A percentile compares a stretch with the other conserved stretches of the same genome.
Conservation (phyloP, 2,888 invertebrate genomes). For the Pseudococcus viburni region DNA sequence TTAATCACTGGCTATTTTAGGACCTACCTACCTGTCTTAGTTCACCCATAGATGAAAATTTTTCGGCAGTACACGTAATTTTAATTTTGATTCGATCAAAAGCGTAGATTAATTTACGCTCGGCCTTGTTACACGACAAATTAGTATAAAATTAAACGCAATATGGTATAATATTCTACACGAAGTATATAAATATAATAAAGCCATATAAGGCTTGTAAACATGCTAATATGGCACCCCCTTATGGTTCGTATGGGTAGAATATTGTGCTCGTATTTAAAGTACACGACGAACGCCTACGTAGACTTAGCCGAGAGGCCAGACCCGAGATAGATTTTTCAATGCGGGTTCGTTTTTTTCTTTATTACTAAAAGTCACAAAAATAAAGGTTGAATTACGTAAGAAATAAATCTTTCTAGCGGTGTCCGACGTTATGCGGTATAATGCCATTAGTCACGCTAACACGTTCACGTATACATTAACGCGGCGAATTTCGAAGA, state of each 20-base stretch:
- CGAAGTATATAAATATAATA: neutral
- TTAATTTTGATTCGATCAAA: neutral
- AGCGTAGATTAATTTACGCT: neutral
- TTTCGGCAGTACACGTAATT: neutral
- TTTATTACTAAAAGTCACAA: slow-evolving; percentile 56
- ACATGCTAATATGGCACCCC: slow-evolving; percentile 37
- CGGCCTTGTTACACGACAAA: slow-evolving; percentile 32
- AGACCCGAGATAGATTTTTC: neutral
- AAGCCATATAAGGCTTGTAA: slow-evolving; percentile 51
- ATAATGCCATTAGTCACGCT: slow-evolving; percentile 59
- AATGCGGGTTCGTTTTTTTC: slow-evolving; percentile 11
- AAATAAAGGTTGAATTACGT: slow-evolving; percentile 56
- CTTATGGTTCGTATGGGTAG: neutral
- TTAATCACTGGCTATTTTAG: neutral
- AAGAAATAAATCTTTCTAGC: slow-evolving; percentile 50
- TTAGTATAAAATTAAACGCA: slow-evolving; percentile 31
- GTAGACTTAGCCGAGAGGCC: neutral
- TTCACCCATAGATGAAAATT: neutral
- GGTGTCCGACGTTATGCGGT: neutral
- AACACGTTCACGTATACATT: neutral
- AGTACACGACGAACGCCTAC: neutral
- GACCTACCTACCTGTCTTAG: neutral
- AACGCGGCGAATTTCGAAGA: neutral
- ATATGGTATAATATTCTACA: neutral
- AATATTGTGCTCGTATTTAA: neutral